Percentiles rank a stretch among this genome's conserved stretches.
Evolutionary conservation across 2,113 vertebrate genomes (phyloP).

Genomic region (Lepus europaeus): DNA sequence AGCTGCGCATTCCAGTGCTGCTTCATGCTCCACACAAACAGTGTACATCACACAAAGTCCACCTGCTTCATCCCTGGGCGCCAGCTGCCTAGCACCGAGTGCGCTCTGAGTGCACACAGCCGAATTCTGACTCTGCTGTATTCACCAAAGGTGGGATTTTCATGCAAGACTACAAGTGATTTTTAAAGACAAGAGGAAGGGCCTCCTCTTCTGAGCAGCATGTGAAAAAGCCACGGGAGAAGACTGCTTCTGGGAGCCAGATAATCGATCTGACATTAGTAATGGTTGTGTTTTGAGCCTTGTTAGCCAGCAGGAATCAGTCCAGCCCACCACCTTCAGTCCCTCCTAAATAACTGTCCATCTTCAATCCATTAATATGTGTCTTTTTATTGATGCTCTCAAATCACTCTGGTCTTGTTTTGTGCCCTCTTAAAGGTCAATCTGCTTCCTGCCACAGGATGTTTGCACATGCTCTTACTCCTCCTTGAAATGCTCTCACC

Average conservation of each 20-base stretch:
- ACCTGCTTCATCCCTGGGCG: neutral
- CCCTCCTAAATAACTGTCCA: neutral
- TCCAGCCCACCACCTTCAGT: neutral
- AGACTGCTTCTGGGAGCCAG: neutral
- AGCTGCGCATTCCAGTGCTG: neutral
- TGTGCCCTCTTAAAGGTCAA: neutral
- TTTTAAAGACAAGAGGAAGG: neutral
- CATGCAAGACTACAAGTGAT: neutral
- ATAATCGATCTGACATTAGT: neutral
- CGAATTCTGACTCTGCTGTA: neutral
- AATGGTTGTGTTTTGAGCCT: neutral
- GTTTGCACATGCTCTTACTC: neutral
- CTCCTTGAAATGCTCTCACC: neutral
- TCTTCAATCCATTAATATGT: neutral
- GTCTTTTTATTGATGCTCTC: neutral
- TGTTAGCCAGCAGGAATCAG: neutral
- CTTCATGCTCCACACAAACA: neutral
- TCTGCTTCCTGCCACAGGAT: neutral
- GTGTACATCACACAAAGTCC: neutral
- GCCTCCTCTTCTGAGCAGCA: neutral
- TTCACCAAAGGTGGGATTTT: neutral
- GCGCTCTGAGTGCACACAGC: neutral
- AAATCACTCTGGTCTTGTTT: neutral
- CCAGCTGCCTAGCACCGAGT: neutral
- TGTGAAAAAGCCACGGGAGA: neutral